phyloP scores from a whole-genome alignment of 2,797 vertebrate genomes.

The Anisognathus igniventris region DNA sequence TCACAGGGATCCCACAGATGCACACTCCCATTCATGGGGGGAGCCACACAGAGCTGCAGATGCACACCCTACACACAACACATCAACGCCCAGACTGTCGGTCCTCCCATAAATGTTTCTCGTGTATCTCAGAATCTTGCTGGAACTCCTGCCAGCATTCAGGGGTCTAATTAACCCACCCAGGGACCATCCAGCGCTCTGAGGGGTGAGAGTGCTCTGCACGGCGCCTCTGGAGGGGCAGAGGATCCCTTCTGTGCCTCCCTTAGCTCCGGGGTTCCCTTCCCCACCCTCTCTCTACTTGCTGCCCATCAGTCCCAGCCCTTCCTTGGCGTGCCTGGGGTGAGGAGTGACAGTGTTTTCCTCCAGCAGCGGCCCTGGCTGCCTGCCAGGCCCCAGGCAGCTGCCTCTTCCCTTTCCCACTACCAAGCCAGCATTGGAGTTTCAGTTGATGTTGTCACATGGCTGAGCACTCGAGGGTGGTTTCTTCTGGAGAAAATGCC shows the following conservation, averaged over 20 bases:
- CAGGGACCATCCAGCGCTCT: background rate
- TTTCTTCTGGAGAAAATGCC: constrained; percentile 41
- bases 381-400: constrained; percentile 17
- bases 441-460: constrained; percentile 36
- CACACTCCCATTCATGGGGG: background rate
- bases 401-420: background rate
- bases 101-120: background rate
- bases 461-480: background rate
- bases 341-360: background rate
- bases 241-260: background rate
- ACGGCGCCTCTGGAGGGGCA: background rate
- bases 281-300: background rate
- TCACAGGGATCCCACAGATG: background rate
- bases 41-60: background rate
- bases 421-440: background rate
- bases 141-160: background rate
- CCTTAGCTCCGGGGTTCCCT: background rate
- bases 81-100: accelerated
- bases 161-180: background rate
- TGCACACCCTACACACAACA: background rate
- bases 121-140: accelerated
- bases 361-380: background rate
- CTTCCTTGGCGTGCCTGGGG: background rate
- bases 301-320: background rate
- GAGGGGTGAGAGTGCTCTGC: background rate